Base-by-base conservation (phyloP, 1,140 invertebrate species). In the Cyphomyrmex costatus region DNA sequence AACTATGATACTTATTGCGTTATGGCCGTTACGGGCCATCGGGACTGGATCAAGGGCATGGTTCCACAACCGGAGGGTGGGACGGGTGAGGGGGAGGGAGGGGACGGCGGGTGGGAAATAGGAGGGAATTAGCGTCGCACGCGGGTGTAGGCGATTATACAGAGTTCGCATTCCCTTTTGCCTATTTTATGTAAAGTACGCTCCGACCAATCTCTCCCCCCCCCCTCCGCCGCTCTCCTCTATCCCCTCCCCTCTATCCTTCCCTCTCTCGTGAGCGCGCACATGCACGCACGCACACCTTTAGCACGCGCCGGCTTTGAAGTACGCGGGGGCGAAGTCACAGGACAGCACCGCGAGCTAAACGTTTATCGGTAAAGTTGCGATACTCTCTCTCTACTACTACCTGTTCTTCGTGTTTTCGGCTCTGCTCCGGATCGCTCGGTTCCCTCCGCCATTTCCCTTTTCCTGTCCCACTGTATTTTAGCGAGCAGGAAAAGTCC, bases 381-480 rank as follows among this genome's bases (percentile, higher is more conserved):
- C 24, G 46, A 51, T 56, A 12, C 30, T 63, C 49, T 85, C 82
- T 5, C 3, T n/a, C n/a, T n/a, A n/a, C 46, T 78, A 85, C 46
- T 78, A 78, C 73, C 71, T 78, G 82, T 85, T 56, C 73, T 85
- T 85, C 82, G n/a, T 65, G 73, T 78, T 78, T 85, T 78, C 46
- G 74, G 58, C 73, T 49, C 30, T 33, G 58, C 46, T n/a, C n/a
- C 46, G 61, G 49, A 42, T 65, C n/a, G 24, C 58, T 51, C 27
- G 24, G 42, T 16, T 74, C 80, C n/a, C 58, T 60, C 66, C 49
- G 33, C 53, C 65, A 58, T 86, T 89, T 73, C 46, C 63, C 42
- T 74, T 82, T 89, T 89, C 85, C 85, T 86, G 63, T 73, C 61
- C 68, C 73, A 73, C 60, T 88, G 76, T 89, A 76, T 87, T 90